phyloP scores from a whole-genome alignment of 2,888 invertebrate species.

The Xestia xanthographa region DNA sequence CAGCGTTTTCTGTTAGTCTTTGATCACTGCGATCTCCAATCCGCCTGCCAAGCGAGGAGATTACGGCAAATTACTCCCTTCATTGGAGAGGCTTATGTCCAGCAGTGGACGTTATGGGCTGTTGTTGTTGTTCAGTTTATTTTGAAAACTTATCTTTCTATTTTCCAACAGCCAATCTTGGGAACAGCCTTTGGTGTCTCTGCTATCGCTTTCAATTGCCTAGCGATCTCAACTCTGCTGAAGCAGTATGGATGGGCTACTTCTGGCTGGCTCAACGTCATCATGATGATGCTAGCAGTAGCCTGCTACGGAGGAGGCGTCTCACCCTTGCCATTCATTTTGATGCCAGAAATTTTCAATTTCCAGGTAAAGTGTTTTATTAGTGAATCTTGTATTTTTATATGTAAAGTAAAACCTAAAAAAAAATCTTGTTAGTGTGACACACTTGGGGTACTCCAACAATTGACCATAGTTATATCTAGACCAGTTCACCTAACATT shows the following conservation, averaged over 20 bases:
- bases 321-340: conserved; percentile 73
- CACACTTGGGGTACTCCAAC: neutral
- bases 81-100: no score
- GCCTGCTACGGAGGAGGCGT: conserved; percentile 73
- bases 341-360: conserved; percentile 79
- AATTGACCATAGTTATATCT: neutral
- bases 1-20: no score
- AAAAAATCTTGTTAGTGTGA: neutral
- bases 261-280: conserved; percentile 73
- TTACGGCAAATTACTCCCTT: no score
- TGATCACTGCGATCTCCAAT: no score
- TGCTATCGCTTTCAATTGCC: conserved; percentile 60
- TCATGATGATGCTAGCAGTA: conserved; percentile 67
- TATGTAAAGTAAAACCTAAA: neutral
- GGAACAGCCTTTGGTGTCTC: conserved; percentile 60
- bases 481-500: neutral
- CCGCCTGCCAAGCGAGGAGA: no score
- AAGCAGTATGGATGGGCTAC: conserved; percentile 61
- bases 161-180: conserved; percentile 68
- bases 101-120: no score
- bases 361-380: conserved; percentile 72
- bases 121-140: no score
- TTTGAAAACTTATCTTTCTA: neutral
- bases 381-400: neutral
- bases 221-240: conserved; percentile 67